Evolutionary conservation across 2,113 vertebrate species (phyloP), one percentile per base, ranked within the genome.

Genomic region (Gallinago jamesoni): DNA sequence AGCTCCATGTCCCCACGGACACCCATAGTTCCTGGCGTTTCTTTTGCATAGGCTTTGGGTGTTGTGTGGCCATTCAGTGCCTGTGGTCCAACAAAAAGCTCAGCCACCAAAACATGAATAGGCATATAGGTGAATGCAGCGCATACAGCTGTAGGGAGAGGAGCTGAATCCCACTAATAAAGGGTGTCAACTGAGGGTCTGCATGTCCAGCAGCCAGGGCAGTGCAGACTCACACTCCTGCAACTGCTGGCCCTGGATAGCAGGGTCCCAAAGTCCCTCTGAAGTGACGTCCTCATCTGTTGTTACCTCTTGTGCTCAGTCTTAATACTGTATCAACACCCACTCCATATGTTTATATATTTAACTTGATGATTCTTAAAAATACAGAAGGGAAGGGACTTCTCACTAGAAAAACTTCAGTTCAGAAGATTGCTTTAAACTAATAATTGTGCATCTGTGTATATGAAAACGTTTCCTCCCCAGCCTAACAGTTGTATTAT

Each of bases 11-110:
- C 35, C 23, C 23, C 1, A 3, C n/a, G 7, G 37, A 82, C n/a
- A 67, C 9, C 19, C 1, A 0, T 2, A 53, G 22, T 11, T 86
- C 57, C 53, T 17, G 43, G 14, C 5, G 13, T 55, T 59, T 55
- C 57, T 76, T 63, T 57, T 50, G 12, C 0, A 0, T 33, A 41
- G 35, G 9, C 12, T 67, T 90, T 55, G 22, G 43, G 12, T 68
- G n/a, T 52, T 57, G 30, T 11, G 35, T 89, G 67, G 43, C 76
- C 2, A 1, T 39, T 75, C 35, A 24, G 35, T 2, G 1, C 35
- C 63, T 28, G 9, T 8, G 57, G 28, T 41, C 63, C 63, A 25
- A 23, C 8, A 8, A 69, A 52, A 70, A 33, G 20, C 45, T 53
- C 37, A 62, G 16, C 18, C 73, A 35, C 23, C 63, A 74, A 60